These are phyloP conservation scores for Prietella phreatophila DNA, from an alignment of 2,113 vertebrate species.

Conservation along the genomic window DNA sequence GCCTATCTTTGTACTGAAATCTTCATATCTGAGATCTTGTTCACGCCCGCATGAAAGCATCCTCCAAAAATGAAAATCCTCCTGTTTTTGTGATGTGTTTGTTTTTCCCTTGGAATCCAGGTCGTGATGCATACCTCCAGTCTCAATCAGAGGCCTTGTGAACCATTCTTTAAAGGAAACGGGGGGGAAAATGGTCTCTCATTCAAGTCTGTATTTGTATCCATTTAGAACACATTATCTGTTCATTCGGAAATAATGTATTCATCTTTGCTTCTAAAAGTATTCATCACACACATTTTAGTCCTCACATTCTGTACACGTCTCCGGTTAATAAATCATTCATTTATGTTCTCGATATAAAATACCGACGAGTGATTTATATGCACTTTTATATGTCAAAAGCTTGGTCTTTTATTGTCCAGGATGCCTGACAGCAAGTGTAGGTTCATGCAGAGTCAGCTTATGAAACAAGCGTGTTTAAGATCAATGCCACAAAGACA, in stretches of 20 bases:
- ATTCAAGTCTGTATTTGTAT: not conserved
- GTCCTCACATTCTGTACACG: not conserved
- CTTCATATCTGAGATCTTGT: not conserved
- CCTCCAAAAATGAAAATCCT: not conserved
- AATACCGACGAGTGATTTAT: not conserved
- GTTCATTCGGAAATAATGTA: not conserved
- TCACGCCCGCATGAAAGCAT: not conserved
- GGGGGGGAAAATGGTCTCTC: not conserved
- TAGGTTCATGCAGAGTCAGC: not conserved
- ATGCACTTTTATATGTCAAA: not conserved
- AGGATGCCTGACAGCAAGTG: not conserved
- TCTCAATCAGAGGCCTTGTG: not conserved
- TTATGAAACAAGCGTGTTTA: slow-evolving; percentile 32
- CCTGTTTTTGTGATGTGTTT: not conserved
- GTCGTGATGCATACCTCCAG: not conserved
- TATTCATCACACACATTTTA: not conserved
- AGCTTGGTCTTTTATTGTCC: not conserved
- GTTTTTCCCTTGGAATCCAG: not conserved
- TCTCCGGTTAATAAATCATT: not conserved
- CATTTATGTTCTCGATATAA: not conserved
- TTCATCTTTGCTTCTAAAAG: not conserved
- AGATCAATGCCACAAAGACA: slow-evolving; percentile 37
- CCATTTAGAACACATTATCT: not conserved
- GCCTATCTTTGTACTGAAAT: not conserved
- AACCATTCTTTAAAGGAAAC: not conserved